Conservation (phyloP, 2,888 invertebrate genomes). For the Drosophila robusta region DNA sequence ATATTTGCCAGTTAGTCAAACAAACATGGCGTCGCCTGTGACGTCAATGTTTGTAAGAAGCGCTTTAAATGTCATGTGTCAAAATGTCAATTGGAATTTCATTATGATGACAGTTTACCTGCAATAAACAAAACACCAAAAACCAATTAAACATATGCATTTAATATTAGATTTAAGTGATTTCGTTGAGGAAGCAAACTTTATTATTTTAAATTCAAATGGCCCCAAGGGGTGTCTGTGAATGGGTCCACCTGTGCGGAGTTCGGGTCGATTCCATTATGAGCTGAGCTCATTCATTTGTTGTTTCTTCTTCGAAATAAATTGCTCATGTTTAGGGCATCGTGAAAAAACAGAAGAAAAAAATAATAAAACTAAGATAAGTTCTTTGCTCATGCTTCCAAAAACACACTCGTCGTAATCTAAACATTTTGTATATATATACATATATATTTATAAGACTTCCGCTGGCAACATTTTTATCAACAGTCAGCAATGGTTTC, state of each 20-base stretch:
- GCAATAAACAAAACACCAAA: not conserved
- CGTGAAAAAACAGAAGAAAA: not conserved
- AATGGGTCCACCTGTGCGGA: slow-evolving; percentile 3
- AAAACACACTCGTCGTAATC: slow-evolving; percentile 25
- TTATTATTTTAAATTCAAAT: not conserved
- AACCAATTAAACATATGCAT: slow-evolving; percentile 6
- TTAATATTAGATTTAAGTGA: slow-evolving; percentile 15
- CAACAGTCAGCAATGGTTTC: slow-evolving; percentile 9
- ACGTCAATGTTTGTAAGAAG: slow-evolving; percentile 8
- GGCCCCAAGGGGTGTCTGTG: not conserved
- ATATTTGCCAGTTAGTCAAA: slow-evolving; percentile 21
- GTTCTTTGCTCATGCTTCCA: too few relatives aligned
- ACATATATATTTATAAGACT: slow-evolving; percentile 15
- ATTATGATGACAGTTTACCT: slow-evolving; percentile 26
- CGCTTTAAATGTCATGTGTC: slow-evolving; percentile 33
- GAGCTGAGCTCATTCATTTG: slow-evolving; percentile 15
- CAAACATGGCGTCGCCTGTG: slow-evolving; percentile 23
- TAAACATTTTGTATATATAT: not conserved
- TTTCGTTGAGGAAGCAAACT: not conserved
- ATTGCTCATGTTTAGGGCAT: not conserved
- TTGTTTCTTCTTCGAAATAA: too few relatives aligned
- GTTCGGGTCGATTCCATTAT: slow-evolving; percentile 6
- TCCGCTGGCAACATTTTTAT: slow-evolving; percentile 30
- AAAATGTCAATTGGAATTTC: slow-evolving; percentile 38
- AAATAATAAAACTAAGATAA: slow-evolving; percentile 3